Evolutionary conservation across 2,888 invertebrate species (phyloP).

Genomic region (Drosophila paracracens): DNA sequence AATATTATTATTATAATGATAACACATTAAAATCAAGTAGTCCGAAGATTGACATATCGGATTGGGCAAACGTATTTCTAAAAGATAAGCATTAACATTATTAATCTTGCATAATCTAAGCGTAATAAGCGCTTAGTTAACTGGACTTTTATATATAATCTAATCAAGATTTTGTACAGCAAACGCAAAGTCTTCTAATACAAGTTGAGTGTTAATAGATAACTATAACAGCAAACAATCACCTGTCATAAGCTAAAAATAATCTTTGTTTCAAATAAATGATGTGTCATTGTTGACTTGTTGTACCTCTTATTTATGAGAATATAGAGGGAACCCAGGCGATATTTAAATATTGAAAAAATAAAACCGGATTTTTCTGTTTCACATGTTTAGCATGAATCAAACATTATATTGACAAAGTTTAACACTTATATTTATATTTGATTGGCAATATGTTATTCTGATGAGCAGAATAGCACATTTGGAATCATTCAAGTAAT

Average conservation of each 20-base stretch:
- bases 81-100: background rate
- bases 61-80: background rate
- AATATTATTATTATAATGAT: conserved; percentile 8
- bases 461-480: background rate
- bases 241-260: background rate
- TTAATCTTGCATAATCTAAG: background rate
- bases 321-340: background rate
- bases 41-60: background rate
- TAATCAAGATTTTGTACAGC: background rate
- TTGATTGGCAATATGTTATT: background rate
- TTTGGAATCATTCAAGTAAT: background rate
- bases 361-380: background rate
- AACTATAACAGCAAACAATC: background rate
- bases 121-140: background rate
- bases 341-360: background rate
- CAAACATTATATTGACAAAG: background rate
- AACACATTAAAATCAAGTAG: conserved; percentile 3
- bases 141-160: background rate
- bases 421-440: background rate
- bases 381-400: background rate
- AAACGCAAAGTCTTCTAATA: background rate
- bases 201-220: background rate
- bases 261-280: background rate
- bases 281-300: background rate
- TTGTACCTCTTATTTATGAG: background rate